Evolutionary conservation across 2,113 vertebrate genomes (phyloP).

Genomic region (Pelecanoides urinatrix): DNA sequence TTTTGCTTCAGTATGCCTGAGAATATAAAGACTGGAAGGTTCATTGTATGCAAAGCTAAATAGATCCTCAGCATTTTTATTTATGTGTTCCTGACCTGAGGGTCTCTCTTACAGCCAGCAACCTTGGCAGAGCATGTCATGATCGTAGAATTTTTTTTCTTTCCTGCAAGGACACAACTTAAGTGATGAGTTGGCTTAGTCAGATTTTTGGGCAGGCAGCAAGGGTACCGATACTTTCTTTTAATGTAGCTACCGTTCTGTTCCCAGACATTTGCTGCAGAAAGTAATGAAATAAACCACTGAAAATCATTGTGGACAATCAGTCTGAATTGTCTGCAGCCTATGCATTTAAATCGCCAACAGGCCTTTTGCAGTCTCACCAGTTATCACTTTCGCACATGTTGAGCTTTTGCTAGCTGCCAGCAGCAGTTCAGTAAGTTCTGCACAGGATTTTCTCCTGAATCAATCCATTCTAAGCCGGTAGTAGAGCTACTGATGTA

Average conservation of each 20-base stretch:
- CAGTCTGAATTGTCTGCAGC: constrained; percentile 8
- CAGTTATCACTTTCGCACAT: constrained; percentile 56
- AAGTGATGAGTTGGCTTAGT: not conserved
- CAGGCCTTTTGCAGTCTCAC: constrained; percentile 39
- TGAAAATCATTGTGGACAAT: not conserved
- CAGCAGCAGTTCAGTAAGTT: constrained; percentile 52
- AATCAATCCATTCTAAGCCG: constrained; percentile 32
- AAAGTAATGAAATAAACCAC: constrained; percentile 18
- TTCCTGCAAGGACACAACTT: not conserved
- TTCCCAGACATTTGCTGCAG: not conserved
- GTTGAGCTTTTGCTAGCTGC: constrained; percentile 48
- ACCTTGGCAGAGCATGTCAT: not conserved
- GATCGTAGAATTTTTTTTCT: not conserved
- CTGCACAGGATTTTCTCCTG: constrained; percentile 51
- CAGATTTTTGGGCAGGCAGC: not conserved
- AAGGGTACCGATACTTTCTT: not conserved
- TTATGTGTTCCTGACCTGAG: not conserved
- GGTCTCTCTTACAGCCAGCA: not conserved
- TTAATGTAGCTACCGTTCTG: not conserved
- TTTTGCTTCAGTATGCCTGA: not conserved
- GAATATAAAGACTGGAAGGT: not conserved
- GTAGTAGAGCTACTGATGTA: constrained; percentile 37
- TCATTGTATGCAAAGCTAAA: not conserved
- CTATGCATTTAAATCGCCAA: constrained; percentile 34
- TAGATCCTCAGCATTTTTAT: not conserved